Evolutionary conservation across 2,113 vertebrate species (phyloP), one percentile per base, ranked within the genome.

Genomic region (Onychostruthus taczanowskii): DNA sequence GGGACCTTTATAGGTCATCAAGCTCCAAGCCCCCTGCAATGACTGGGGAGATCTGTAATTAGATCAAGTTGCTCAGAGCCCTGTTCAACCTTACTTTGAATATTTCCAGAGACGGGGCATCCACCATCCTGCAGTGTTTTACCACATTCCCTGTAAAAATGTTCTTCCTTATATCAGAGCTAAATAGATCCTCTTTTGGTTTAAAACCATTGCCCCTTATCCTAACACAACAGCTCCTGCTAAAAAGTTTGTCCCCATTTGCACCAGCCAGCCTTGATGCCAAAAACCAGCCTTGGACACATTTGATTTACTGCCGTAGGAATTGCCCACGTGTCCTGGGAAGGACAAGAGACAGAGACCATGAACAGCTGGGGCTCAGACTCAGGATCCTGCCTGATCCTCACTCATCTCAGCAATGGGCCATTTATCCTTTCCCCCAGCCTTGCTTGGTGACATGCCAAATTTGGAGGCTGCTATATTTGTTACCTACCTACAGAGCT

Each of bases 401-500:
- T 87, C 4, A 0, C 39, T 84, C 43, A 23, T 61, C 79, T 13
- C 56, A 88, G 85, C 68, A 55, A 39, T 47, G 43, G 70, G 35
- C 37, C 47, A 67, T 94, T 90, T 74, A 90, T 93, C 79, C 92
- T 93, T 37, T 66, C 59, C n/a, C 55, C 47, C 47, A 67, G 52
- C 58, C 84, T 91, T 0, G 0, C 70, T 12, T 3, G 1, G 46
- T 82, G 81, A 84, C 79, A 52, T 0, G 0, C 35, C 13, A n/a
- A 30, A 64, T 91, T 93, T 67, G 44, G 92, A 95, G 79, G 63
- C 70, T 83, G 94, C 82, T 90, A 0, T 84, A 78, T 93, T 95
- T 94, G 87, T 88, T 88, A 81, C 17, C 79, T 93, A 56, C 93
- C 82, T 78, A 67, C 93, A 86, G 82, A 88, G 46, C 72, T 44